phyloP scores from a whole-genome alignment of 2,797 vertebrate species.

The Craterocephalus amniculus region DNA sequence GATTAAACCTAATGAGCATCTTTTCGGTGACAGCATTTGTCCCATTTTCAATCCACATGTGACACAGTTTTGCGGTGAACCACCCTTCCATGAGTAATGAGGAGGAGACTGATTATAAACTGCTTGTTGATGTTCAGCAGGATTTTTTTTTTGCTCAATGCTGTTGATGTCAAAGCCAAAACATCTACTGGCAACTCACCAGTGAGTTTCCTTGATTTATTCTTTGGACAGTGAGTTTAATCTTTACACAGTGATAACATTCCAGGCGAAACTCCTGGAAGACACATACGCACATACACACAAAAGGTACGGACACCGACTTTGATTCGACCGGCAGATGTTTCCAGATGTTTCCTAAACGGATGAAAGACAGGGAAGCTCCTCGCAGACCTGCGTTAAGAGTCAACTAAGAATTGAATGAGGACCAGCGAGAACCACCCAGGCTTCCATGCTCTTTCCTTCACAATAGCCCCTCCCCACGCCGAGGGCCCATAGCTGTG shows the following conservation, averaged over 20 bases:
- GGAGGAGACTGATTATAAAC: constrained; percentile 54
- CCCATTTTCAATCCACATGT: constrained; percentile 10
- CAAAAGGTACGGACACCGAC: constrained; percentile 19
- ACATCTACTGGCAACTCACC: constrained; percentile 67
- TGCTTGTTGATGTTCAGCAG: constrained; percentile 54
- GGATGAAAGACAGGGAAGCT: constrained; percentile 80
- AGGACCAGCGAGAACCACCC: constrained; percentile 68
- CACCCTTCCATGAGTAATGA: constrained; percentile 31
- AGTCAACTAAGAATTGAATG: constrained; percentile 73
- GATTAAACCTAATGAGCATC: constrained; percentile 1
- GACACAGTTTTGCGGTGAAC: constrained; percentile 5
- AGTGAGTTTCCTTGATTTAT: constrained; percentile 72
- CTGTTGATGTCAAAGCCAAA: constrained; percentile 74
- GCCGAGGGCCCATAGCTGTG: constrained; percentile 53
- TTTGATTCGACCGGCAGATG: constrained; percentile 70
- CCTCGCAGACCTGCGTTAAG: constrained; percentile 60
- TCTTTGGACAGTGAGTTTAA: constrained; percentile 62
- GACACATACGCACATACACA: constrained; percentile 38
- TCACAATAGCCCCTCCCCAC: constrained; percentile 41
- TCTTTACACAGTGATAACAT: constrained; percentile 75
- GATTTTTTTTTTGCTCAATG: constrained; percentile 57
- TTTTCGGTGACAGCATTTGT: background rate
- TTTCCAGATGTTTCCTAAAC: constrained; percentile 86
- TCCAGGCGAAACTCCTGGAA: constrained; percentile 66
- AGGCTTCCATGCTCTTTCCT: constrained; percentile 63